Percentiles rank a stretch among this genome's conserved stretches.
These are phyloP conservation scores for Macrotis lagotis DNA, from an alignment of 2,113 vertebrate genomes.

Conservation along the genomic window DNA sequence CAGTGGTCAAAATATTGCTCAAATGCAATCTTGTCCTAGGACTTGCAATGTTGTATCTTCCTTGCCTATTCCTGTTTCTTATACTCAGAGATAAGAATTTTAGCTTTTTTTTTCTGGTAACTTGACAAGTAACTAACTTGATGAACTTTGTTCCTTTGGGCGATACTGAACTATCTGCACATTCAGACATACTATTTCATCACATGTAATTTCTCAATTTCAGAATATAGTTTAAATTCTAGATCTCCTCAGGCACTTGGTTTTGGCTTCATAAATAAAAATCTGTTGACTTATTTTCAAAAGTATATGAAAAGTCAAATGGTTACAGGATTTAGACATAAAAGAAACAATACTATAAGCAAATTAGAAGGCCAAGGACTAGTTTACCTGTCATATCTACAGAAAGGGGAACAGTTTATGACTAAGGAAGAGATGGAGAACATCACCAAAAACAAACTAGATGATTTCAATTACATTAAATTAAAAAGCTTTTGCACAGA, in stretches of 20 bases:
- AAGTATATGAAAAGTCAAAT: too few species aligned
- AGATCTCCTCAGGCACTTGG: background rate
- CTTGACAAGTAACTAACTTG: background rate
- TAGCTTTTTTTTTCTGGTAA: background rate
- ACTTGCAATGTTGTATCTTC: background rate
- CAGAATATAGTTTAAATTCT: background rate
- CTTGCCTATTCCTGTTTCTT: background rate
- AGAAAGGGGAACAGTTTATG: too few species aligned
- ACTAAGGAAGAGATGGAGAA: too few species aligned
- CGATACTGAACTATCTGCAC: background rate
- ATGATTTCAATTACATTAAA: too few species aligned
- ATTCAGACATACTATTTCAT: background rate
- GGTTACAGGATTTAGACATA: too few species aligned
- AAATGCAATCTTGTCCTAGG: background rate
- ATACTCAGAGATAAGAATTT: background rate
- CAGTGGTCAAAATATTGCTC: background rate
- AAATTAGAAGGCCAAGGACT: too few species aligned
- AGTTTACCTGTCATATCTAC: too few species aligned
- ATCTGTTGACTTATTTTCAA: too few species aligned
- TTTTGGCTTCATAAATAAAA: background rate
- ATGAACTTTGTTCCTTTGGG: background rate
- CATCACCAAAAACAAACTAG: too few species aligned
- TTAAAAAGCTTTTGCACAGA: too few species aligned
- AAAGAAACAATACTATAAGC: too few species aligned
- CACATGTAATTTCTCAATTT: background rate